phyloP scores from a whole-genome alignment of 2,888 invertebrate genomes.

The Agrotis clavis region DNA sequence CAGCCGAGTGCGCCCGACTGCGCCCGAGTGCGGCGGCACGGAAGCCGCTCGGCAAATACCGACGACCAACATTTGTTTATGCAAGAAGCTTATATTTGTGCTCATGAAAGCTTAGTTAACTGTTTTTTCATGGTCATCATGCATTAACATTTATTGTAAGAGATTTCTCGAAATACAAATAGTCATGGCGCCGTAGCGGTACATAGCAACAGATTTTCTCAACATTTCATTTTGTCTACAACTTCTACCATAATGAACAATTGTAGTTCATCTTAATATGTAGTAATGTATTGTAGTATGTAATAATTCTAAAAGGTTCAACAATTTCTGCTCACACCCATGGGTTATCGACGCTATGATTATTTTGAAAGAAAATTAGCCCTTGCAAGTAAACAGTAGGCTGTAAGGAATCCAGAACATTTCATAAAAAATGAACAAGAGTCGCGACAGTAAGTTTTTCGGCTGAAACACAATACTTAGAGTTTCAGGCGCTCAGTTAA shows the following conservation, averaged over 20 bases:
- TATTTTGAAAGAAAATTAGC: background rate
- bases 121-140: conserved; percentile 41
- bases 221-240: too few relatives aligned
- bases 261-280: too few relatives aligned
- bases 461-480: conserved; percentile 55
- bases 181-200: background rate
- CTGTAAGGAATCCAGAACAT: conserved; percentile 5
- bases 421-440: conserved; percentile 36
- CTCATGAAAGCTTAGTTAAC: conserved; percentile 48
- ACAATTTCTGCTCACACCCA: background rate
- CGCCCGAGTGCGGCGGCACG: conserved; percentile 54
- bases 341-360: background rate
- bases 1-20: conserved; percentile 61
- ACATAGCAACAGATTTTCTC: background rate
- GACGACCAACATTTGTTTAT: conserved; percentile 45
- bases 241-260: background rate
- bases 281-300: background rate
- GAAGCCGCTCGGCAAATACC: conserved; percentile 49
- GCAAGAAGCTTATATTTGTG: conserved; percentile 47
- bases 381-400: background rate
- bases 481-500: conserved; percentile 62
- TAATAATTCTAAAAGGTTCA: background rate
- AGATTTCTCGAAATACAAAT: conserved; percentile 17
- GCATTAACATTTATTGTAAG: conserved; percentile 29
- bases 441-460: conserved; percentile 37